These are phyloP conservation scores for Papilio gigon DNA, from an alignment of 2,888 invertebrate species.

Conservation along the genomic window DNA sequence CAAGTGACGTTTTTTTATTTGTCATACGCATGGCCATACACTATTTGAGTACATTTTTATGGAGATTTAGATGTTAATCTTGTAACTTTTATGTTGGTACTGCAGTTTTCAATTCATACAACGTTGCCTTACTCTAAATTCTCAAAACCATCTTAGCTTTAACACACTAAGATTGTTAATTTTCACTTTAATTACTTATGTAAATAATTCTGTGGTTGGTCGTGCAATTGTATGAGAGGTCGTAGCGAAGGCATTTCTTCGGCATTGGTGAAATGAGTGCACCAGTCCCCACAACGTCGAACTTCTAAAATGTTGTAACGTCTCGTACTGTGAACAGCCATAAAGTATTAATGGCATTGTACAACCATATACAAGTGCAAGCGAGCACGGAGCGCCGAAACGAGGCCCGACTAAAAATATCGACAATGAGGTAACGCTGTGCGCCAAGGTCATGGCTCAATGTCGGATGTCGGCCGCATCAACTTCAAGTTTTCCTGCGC, in stretches of 20 bases:
- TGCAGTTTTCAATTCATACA: too few species aligned
- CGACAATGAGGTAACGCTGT: constrained; percentile 37
- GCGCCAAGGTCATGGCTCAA: constrained; percentile 38
- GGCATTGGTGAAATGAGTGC: neutral
- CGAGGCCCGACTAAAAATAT: constrained; percentile 39
- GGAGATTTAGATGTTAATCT: too few species aligned
- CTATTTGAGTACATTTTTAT: too few species aligned
- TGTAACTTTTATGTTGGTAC: too few species aligned
- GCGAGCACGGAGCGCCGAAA: constrained; percentile 22
- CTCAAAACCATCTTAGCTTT: too few species aligned
- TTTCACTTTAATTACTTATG: neutral
- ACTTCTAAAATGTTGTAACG: neutral
- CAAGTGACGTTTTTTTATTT: too few species aligned
- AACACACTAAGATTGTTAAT: neutral
- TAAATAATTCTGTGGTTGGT: neutral
- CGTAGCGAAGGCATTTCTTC: neutral
- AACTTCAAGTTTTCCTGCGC: constrained; percentile 22
- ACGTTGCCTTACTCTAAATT: too few species aligned
- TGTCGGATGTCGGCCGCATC: constrained; percentile 18
- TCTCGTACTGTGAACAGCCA: neutral
- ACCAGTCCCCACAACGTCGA: neutral
- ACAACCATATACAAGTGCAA: constrained; percentile 4
- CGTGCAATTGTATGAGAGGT: neutral
- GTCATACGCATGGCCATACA: too few species aligned
- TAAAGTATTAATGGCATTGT: neutral